A percentile compares a stretch with the other conserved stretches of the same genome.
Evolutionary conservation across 1,140 invertebrate genomes (phyloP).

Genomic region (Drosophila sp.): DNA sequence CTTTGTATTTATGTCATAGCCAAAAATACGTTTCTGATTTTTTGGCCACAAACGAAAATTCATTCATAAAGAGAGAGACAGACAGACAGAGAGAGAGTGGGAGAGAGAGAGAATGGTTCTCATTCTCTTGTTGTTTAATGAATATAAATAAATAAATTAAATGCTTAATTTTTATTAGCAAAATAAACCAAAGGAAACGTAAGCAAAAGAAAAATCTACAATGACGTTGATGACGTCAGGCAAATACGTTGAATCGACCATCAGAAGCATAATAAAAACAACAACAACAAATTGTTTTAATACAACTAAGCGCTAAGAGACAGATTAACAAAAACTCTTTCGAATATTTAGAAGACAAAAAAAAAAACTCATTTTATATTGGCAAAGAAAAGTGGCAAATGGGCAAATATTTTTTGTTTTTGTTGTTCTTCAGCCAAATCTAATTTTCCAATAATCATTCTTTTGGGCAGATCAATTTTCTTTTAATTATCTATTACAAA

Average conservation of each 20-base stretch:
- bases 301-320: background rate
- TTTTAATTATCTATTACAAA: too few relatives aligned
- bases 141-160: conserved; percentile 71
- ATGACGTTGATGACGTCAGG: conserved; percentile 7
- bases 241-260: background rate
- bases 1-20: conserved; percentile 72
- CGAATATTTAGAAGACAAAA: background rate
- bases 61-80: conserved; percentile 64
- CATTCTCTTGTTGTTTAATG: background rate
- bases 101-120: background rate
- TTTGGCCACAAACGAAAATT: conserved; percentile 39
- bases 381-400: too few relatives aligned
- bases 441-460: too few relatives aligned
- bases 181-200: conserved; percentile 59
- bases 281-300: background rate
- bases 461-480: too few relatives aligned
- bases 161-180: conserved; percentile 77
- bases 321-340: background rate
- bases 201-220: conserved; percentile 43
- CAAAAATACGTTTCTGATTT: conserved; percentile 58
- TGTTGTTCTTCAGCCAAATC: too few relatives aligned
- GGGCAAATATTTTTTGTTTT: too few relatives aligned
- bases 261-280: background rate
- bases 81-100: background rate
- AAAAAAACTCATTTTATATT: background rate